phyloP scores from a whole-genome alignment of 2,113 vertebrate genomes.

The Perognathus longimembris region DNA sequence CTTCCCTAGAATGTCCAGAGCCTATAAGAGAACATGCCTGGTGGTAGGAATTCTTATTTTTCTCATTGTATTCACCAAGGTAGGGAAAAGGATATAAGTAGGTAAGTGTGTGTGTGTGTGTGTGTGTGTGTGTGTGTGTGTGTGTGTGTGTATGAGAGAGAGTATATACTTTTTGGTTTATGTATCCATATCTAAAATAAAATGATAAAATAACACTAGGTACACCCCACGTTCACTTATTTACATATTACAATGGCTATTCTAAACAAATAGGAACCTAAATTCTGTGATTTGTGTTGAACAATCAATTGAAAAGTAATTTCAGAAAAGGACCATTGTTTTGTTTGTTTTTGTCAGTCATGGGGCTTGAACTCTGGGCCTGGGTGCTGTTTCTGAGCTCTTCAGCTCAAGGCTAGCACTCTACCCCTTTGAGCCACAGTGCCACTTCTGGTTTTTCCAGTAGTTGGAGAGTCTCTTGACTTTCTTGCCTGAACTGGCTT shows the following conservation, averaged over 20 bases:
- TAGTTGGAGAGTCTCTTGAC: too few species aligned
- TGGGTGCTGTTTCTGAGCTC: too few species aligned
- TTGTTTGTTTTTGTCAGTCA: background rate
- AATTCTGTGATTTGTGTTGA: background rate
- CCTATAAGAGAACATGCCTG: background rate
- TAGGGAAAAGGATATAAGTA: background rate
- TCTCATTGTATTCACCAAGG: slow-evolving; percentile 6
- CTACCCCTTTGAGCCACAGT: too few species aligned
- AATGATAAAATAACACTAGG: background rate
- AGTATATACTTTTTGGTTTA: slow-evolving; percentile 3
- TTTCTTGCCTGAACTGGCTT: too few species aligned
- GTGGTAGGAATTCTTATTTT: slow-evolving; percentile 15
- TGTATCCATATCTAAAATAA: slow-evolving; percentile 15
- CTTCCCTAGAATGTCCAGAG: background rate
- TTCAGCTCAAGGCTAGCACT: too few species aligned
- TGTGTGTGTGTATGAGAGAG: background rate
- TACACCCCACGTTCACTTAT: background rate
- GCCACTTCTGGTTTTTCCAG: too few species aligned
- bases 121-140: background rate
- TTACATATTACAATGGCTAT: background rate
- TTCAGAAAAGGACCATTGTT: background rate
- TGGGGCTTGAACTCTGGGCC: too few species aligned
- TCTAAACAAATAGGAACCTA: slow-evolving; percentile 10
- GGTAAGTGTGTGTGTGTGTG: background rate
- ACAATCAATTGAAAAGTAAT: background rate